Conservation (phyloP, 2,113 vertebrate species). For the Actinemys pallida region DNA sequence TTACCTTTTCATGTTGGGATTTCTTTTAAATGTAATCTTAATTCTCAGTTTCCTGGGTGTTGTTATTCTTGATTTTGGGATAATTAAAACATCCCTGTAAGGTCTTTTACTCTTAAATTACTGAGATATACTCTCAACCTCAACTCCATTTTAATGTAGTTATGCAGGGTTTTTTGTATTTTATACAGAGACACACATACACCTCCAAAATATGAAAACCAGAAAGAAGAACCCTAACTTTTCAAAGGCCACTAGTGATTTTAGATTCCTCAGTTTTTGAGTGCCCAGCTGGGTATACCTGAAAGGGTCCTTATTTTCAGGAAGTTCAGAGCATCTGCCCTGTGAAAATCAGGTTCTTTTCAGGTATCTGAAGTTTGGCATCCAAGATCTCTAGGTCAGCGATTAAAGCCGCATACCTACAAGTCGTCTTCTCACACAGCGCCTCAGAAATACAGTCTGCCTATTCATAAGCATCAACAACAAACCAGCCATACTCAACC, state of each 20-base stretch:
- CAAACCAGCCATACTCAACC: neutral
- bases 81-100: neutral
- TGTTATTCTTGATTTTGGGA: neutral
- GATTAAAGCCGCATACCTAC: fast-evolving
- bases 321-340: neutral
- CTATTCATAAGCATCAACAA: neutral
- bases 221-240: neutral
- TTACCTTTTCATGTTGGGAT: neutral
- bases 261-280: neutral
- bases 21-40: neutral
- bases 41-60: neutral
- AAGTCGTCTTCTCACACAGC: fast-evolving
- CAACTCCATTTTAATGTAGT: neutral
- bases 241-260: neutral
- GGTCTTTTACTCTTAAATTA: neutral
- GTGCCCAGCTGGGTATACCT: neutral
- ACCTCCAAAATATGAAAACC: fast-evolving
- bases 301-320: neutral
- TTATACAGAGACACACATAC: neutral
- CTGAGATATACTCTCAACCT: neutral
- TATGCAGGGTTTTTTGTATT: neutral
- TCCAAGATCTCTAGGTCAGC: neutral
- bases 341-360: neutral
- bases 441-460: neutral
- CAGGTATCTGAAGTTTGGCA: neutral